A percentile compares a stretch with the other conserved stretches of the same genome.
phyloP scores from a whole-genome alignment of 2,888 invertebrate genomes.

The Horisme vitalbata region DNA sequence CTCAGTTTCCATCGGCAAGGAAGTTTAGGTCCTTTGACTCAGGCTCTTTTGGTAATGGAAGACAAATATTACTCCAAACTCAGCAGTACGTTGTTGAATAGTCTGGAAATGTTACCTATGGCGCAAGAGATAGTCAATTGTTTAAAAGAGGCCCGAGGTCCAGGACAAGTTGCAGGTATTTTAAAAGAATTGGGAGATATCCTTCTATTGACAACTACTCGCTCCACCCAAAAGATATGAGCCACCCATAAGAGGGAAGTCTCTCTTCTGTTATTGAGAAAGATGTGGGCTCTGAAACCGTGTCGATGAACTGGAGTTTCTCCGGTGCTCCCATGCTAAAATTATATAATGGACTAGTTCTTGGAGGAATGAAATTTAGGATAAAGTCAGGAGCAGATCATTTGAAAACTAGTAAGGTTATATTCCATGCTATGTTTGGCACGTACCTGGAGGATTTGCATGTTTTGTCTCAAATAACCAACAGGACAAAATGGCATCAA shows the following conservation, averaged over 20 bases:
- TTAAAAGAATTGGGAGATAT: constrained; percentile 1
- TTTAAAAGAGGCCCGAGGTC: background rate
- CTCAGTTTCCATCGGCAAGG: no score
- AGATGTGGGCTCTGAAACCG: no score
- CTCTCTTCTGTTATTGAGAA: no score
- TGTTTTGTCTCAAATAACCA: no score
- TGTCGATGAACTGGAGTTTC: constrained; percentile 2
- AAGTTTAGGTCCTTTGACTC: background rate
- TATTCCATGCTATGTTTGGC: background rate
- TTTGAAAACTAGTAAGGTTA: background rate
- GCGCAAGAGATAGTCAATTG: background rate
- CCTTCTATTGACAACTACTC: background rate
- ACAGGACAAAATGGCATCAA: constrained; percentile 2
- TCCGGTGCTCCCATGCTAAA: background rate
- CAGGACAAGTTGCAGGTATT: background rate
- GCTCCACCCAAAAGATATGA: background rate
- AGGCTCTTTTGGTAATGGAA: background rate
- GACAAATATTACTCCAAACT: background rate
- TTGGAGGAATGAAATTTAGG: background rate
- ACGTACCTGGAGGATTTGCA: background rate
- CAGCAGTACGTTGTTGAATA: background rate
- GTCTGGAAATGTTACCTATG: background rate
- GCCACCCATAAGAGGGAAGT: no score
- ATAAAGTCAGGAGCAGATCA: background rate
- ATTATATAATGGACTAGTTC: background rate